Base-by-base conservation (phyloP, 2,797 vertebrate species). In the Pipistrellus kuhlii region DNA sequence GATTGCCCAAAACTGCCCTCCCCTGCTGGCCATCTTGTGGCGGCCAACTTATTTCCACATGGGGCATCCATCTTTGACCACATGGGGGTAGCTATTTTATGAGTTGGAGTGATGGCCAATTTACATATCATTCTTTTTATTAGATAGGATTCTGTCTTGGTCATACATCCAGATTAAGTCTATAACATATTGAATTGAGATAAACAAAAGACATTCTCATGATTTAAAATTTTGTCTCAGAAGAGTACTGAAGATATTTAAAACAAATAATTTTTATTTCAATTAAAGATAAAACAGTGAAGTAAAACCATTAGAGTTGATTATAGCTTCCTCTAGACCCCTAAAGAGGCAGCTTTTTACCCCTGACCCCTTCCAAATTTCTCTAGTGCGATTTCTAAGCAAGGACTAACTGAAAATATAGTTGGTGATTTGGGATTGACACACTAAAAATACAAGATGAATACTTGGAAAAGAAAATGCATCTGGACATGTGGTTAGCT, bases 231-330 rank as follows among this genome's bases (percentile, higher is more conserved):
- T 81, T 87, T 77, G 53, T 66, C 25, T 32, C 25, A 62, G 38
- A 76, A 30, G 30, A 75, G 4, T 80, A 23, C 6, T 83, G 15
- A 85, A 85, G 21, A 38, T 44, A 55, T 86, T 75, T 83, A 75
- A 91, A 83, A 57, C 25, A 90, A 57, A 48, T 32, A 64, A 5
- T 32, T 86, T 85, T 85, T 71, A 46, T 68, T 87, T 93, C 32
- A 92, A 81, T 53, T 75, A 85, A 76, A 1, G 32, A 59, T 85
- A 77, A 77, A 76, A 85, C 32, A 72, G 46, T 86, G 69, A 68
- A 92, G 11, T 18, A 90, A 80, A 77, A 80, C 2, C 66, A 48
- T 59, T 95, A 53, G 21, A 83, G 62, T 84, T 87, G 44, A 76
- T 84, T 57, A 32, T 72, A 86, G 12, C 18, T 93, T 94, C 78